These are phyloP conservation scores for Xestia c-nigrum DNA, from an alignment of 2,888 invertebrate species.

Conservation along the genomic window DNA sequence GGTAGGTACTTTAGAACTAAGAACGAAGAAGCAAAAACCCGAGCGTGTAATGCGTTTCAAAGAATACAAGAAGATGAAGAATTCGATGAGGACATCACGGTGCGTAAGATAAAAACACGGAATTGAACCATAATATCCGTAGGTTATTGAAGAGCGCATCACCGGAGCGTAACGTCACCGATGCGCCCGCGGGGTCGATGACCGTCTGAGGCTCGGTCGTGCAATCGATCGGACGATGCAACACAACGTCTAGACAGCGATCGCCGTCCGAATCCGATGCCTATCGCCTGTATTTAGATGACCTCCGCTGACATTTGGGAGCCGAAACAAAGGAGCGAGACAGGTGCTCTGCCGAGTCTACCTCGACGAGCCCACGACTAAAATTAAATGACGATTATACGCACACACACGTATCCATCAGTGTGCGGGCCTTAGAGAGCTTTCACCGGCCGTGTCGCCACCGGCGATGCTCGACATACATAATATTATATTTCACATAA, in stretches of 20 bases:
- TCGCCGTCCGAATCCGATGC: conserved; percentile 86
- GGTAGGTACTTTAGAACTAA: conserved; percentile 33
- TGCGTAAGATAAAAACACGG: conserved; percentile 74
- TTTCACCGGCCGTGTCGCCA: conserved; percentile 82
- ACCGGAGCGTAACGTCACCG: conserved; percentile 90
- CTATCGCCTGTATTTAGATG: conserved; percentile 89
- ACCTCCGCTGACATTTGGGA: conserved; percentile 89
- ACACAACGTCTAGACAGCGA: conserved; percentile 89
- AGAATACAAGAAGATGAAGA: conserved; percentile 66
- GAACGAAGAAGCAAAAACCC: conserved; percentile 20
- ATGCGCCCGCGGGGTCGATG: conserved; percentile 89
- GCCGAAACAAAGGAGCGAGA: conserved; percentile 88
- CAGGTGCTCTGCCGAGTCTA: conserved; percentile 86
- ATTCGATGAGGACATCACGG: conserved; percentile 70
- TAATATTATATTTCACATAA: conserved; percentile 72
- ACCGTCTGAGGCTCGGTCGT: conserved; percentile 89
- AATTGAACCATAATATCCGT: conserved; percentile 81
- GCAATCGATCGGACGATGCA: conserved; percentile 90
- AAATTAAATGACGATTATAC: conserved; percentile 85
- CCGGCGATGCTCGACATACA: conserved; percentile 79
- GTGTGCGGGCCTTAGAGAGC: conserved; percentile 78
- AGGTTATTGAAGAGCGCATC: conserved; percentile 88
- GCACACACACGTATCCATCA: conserved; percentile 72
- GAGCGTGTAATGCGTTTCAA: conserved; percentile 37
- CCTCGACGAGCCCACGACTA: conserved; percentile 80